Base-by-base conservation (phyloP, 1,140 invertebrate genomes). In the Propsilocerus akamusi region DNA sequence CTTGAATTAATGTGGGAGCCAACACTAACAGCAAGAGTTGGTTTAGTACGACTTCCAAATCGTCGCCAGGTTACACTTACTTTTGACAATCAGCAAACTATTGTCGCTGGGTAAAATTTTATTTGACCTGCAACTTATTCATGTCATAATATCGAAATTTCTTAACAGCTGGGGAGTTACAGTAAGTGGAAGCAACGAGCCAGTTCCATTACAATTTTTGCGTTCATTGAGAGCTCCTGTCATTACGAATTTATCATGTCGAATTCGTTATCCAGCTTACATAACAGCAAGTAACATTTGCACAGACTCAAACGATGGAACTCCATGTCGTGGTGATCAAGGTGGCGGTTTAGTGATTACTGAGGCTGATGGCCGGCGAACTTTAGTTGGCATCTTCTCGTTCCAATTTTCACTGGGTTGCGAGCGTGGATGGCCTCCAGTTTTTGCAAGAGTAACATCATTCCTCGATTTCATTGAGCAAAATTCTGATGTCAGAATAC, bases 331-430 rank as follows among this genome's bases (percentile, higher is more conserved):
- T 1, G 59, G 59, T 1, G 59, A 61, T 37, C 61, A 59, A 4
- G 59, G 59, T 2, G 59, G 59, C 12, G 59, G 59, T 2, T 14
- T 61, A 53, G 50, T 57, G 2, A 53, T 57, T 32, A 48, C 52
- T 6, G 58, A 59, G 14, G 47, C 47, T 23, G 12, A 46, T 0
- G 11, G 41, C 1, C n/a, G n/a, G n/a, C 49, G 57, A 34, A 25
- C 50, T 1, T 23, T 61, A 20, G 61, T 73, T 26, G 72, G 72
- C 48, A 51, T 70, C 28, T 64, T 65, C 2, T 72, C 70, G 2
- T 74, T 72, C 51, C 71, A 71, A 28, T 56, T 64, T 37, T 53
- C 53, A 23, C 52, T 57, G 4, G 71, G 71, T 17, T 72, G 70
- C 52, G 61, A 67, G 14, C 52, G 54, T 41, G 65, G 65, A 11